Evolutionary conservation across 2,113 vertebrate genomes (phyloP).

Genomic region (Crotalus horridus): DNA sequence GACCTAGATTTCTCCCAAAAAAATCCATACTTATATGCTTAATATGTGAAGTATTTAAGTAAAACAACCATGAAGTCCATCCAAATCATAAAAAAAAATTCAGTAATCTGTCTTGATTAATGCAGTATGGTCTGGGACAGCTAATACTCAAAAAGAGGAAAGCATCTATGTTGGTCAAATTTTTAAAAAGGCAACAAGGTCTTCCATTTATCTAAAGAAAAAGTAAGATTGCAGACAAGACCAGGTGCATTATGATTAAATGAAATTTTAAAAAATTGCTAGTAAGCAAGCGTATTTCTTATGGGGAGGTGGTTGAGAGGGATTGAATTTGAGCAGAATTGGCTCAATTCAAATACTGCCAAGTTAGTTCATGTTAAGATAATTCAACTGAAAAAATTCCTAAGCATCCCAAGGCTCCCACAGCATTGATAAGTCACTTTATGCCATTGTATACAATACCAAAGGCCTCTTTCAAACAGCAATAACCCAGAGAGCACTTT

Average conservation of each 20-base stretch:
- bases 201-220: background rate
- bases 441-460: background rate
- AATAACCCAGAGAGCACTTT: background rate
- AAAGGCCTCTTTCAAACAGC: background rate
- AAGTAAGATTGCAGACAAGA: background rate
- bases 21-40: conserved; percentile 30
- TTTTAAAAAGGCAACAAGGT: background rate
- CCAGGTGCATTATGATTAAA: background rate
- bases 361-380: background rate
- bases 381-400: conserved; percentile 3
- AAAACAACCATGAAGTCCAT: conserved; percentile 22
- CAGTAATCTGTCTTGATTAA: conserved; percentile 27
- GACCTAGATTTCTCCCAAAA: conserved; percentile 3
- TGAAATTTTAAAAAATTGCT: background rate
- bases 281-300: background rate
- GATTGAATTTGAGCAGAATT: background rate
- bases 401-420: background rate
- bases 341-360: background rate
- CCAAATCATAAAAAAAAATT: conserved; percentile 25
- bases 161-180: background rate
- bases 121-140: conserved; percentile 1
- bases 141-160: conserved; percentile 7
- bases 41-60: conserved; percentile 40
- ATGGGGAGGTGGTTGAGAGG: background rate
- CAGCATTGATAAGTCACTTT: background rate